Base-by-base conservation (phyloP, 2,888 invertebrate genomes). In the Rutpela maculata region DNA sequence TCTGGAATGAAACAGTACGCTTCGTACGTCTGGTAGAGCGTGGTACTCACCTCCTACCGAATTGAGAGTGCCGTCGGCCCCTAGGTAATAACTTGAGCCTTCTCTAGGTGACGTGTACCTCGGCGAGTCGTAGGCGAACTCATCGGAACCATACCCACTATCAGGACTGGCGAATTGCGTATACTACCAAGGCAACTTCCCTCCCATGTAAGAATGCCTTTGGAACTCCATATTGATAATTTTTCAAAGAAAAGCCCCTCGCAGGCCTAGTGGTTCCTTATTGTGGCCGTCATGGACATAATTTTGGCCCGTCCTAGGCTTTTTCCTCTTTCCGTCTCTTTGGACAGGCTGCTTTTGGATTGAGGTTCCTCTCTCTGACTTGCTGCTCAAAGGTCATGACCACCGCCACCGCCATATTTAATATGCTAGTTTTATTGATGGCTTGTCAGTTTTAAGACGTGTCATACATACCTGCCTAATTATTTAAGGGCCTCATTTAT, bases 401-500 rank as follows among this genome's bases (percentile, higher is more conserved):
- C 85, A 99, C 98, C 91, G 98, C 97, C 43, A 99, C 99, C 74
- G 99, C 99, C 95, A 98, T 98, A 90, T 99, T 99, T 82, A 99
- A 93, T 84, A 99, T 98, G 84, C 98, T 76, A 99, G 93, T 91
- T 99, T 99, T 76, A 99, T 99, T 91, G 99, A 98, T 81, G 98
- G 98, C 91, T 99, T 98, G 90, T 98, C 99, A 78, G 97, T 97
- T 91, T 97, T 97, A 75, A 98, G 92, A 90, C 99, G 99, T 85
- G 98, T 95, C 94, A 98, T 97, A 90, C 98, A 98, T 98, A 99
- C 87, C 98, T 93, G 7, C 99, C 99, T 78, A 99, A 93, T 91
- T 99, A 99, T 91, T 99, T 99, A 82, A 99, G 93, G 78, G 99
- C 99, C 90, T 99, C 98, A 91, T 99, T 99, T 89, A 99, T 99